Conservation (phyloP, 2,888 invertebrate species). For the Gari tellinella region DNA sequence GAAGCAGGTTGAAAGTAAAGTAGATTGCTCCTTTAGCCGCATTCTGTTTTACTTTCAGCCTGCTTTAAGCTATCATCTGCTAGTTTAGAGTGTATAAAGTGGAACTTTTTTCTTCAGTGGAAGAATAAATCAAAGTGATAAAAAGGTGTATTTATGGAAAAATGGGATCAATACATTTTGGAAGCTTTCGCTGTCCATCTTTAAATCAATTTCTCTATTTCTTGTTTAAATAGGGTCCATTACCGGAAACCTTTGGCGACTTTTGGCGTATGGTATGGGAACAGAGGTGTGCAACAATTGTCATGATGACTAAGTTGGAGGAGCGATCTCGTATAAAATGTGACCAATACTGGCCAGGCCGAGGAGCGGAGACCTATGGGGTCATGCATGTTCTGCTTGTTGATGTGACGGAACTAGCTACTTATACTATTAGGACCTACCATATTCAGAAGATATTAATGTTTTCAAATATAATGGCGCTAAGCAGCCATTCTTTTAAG, state of each 20-base stretch:
- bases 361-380: slow-evolving; percentile 97
- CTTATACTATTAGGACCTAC: slow-evolving; percentile 99
- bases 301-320: slow-evolving; percentile 99
- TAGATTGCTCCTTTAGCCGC: no score
- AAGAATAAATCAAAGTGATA: no score
- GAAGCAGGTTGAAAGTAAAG: no score
- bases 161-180: no score
- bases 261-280: slow-evolving; percentile 99
- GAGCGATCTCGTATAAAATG: slow-evolving; percentile 94
- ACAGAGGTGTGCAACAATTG: slow-evolving; percentile 95
- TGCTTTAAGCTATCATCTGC: no score
- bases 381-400: slow-evolving; percentile 96
- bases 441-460: slow-evolving; percentile 79
- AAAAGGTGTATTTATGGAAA: no score
- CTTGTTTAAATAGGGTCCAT: slow-evolving; percentile 90
- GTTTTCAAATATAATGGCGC: no score
- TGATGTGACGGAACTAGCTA: slow-evolving; percentile 98
- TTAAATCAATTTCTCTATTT: background rate
- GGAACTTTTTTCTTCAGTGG: background rate
- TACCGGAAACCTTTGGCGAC: slow-evolving; percentile 98
- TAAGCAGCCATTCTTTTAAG: no score
- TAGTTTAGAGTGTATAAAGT: background rate
- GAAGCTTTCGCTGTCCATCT: no score
- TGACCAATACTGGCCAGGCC: slow-evolving; percentile 95
- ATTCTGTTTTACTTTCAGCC: no score